Evolutionary conservation across 2,113 vertebrate genomes (phyloP), one percentile per base, ranked within the genome.

Genomic region (Callipepla californica): DNA sequence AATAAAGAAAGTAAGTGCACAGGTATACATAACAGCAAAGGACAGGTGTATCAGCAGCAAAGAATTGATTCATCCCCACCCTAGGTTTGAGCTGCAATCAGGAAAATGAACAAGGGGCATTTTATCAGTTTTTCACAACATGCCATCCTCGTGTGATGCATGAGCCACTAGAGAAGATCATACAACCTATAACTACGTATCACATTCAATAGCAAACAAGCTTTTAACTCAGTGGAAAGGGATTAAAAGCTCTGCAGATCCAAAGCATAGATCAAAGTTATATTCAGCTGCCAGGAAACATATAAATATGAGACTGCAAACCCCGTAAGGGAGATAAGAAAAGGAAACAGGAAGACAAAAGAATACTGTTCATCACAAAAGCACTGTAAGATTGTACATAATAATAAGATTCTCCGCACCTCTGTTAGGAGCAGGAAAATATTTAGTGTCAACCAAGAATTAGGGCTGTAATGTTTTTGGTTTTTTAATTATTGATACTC

Each of bases 291-390:
- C 93, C 68, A 66, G 77, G 69, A 93, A 95, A 94, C 53, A 94
- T 18, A 95, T 77, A 95, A 91, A 91, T 85, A 92, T 25, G 51
- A 95, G 76, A 84, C 76, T 65, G 61, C 23, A 96, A 95, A 80
- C 53, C 79, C 79, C 61, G 68, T 72, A 80, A 91, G 51, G 14
- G 65, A 89, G 76, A 95, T 87, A 88, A 87, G 72, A 82, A 92
- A 84, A 89, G 48, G 38, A 89, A 95, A 87, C 40, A 81, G 65
- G 48, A 91, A 93, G 85, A 94, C 94, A 95, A 94, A 90, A 88
- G 74, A 86, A 79, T 36, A 79, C 11, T 79, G 55, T 87, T 51
- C 44, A 72, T 72, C 85, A 91, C 40, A 94, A 81, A 92, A 78
- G 23, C 62, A 25, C 58, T 85, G 81, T 91, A 83, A 83, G 30